Conservation (phyloP, 2,113 vertebrate species). For the Amblyornis subalaris region DNA sequence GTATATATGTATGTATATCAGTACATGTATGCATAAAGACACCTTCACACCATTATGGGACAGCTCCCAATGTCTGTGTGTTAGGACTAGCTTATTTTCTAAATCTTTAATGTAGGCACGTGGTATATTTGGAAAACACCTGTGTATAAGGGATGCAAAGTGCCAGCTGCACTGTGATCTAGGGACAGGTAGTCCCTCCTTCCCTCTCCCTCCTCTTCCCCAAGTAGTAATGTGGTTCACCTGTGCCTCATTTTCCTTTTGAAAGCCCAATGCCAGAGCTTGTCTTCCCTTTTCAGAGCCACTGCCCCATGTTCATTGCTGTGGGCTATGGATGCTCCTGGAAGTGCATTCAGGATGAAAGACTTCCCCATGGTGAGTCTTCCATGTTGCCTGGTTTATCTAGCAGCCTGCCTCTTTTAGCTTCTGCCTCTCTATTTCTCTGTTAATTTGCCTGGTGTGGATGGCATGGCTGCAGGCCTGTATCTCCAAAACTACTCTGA, state of each 20-base stretch:
- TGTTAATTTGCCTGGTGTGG: neutral
- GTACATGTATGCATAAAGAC: neutral
- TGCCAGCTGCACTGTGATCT: neutral
- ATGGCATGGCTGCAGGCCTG: neutral
- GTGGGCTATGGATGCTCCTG: accelerated
- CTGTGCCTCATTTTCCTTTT: neutral
- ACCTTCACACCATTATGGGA: neutral
- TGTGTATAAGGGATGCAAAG: neutral
- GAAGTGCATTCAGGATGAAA: accelerated
- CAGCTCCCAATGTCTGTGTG: neutral
- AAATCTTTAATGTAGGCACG: neutral
- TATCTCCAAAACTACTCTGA: neutral
- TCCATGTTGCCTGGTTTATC: accelerated
- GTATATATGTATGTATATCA: accelerated
- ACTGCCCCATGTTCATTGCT: accelerated
- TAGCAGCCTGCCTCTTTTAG: neutral
- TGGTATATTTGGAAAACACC: neutral
- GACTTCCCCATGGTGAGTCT: neutral
- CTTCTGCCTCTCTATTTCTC: neutral
- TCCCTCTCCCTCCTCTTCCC: accelerated
- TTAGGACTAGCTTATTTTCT: neutral
- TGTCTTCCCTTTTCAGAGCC: accelerated
- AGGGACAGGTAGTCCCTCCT: neutral
- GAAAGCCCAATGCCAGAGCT: accelerated
- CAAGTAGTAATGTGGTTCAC: neutral